phyloP scores from a whole-genome alignment of 2,797 vertebrate genomes.

The Amblyraja radiata region DNA sequence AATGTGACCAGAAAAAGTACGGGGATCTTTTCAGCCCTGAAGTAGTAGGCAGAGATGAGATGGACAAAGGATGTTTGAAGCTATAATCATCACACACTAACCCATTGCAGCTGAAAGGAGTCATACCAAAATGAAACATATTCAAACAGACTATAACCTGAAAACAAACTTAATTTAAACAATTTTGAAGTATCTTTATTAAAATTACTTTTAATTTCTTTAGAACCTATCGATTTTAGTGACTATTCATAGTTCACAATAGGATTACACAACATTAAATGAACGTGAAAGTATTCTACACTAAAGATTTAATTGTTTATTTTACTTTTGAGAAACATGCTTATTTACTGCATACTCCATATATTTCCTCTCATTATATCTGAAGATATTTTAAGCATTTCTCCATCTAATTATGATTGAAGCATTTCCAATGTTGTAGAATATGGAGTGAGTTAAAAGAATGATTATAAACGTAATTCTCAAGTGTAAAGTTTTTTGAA shows the following conservation, averaged over 20 bases:
- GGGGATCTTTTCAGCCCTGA: background rate
- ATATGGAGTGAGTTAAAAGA: background rate
- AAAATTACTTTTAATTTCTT: background rate
- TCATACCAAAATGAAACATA: background rate
- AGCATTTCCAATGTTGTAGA: no score
- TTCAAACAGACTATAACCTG: background rate
- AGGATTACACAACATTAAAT: background rate
- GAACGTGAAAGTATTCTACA: background rate
- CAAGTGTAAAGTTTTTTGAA: no score
- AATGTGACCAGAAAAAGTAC: background rate
- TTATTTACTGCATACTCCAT: background rate
- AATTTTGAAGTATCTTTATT: slow-evolving; percentile 5
- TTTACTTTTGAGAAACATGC: background rate
- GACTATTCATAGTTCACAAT: background rate
- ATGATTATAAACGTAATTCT: background rate
- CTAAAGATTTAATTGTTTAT: slow-evolving; percentile 7
- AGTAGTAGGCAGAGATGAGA: background rate
- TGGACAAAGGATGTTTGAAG: background rate
- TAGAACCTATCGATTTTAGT: no score
- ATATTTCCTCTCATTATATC: background rate
- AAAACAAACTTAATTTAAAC: background rate
- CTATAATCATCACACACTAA: background rate
- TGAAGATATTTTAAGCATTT: background rate
- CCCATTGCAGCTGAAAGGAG: background rate
- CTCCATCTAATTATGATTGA: background rate